Evolutionary conservation across 2,888 invertebrate species (phyloP), one percentile per base, ranked within the genome.

Genomic region (Eupeodes luniger): DNA sequence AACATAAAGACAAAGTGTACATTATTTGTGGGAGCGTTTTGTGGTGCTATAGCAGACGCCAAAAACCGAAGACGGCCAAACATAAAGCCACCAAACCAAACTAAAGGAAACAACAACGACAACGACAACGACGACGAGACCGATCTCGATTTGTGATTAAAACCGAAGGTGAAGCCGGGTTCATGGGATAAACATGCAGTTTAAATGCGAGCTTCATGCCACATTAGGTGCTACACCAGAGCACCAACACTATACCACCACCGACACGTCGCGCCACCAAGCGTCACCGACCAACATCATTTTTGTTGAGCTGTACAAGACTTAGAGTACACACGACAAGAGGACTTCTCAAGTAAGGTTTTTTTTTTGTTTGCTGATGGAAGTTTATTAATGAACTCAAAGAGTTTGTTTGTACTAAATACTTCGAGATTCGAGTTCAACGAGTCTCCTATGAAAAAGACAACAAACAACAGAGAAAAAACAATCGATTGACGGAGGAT

Each of bases 121-220:
- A 53, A 76, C 81, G 67, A 64, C 7, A 7, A 53, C 53, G 11
- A 77, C 81, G 80, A 57, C 74, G 81, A 85, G 85, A 81, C 77
- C 81, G 85, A 88, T 88, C 85, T 88, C 88, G 81, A 85, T 85
- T 81, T 74, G 36, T 75, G 88, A 88, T 88, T 84, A 88, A 70
- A 74, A 70, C 64, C 88, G 88, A 85, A 88, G 88, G 88, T 88
- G 88, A 88, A 88, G 85, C 77, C 85, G 89, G 85, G 89, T 89
- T 89, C 89, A 89, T 89, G 89, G 89, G 89, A 89, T 89, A 89
- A 89, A 89, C 89, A 89, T 89, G 89, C 89, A 88, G 88, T 88
- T 88, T 88, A 88, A 88, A 88, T 88, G 88, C 88, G 88, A 88
- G 88, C 88, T 88, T 81, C 84, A 88, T 88, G 88, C 88, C 88